Evolutionary conservation across 2,797 vertebrate genomes (phyloP), one percentile per base, ranked within the genome.

Genomic region (Luscinia megarhynchos): DNA sequence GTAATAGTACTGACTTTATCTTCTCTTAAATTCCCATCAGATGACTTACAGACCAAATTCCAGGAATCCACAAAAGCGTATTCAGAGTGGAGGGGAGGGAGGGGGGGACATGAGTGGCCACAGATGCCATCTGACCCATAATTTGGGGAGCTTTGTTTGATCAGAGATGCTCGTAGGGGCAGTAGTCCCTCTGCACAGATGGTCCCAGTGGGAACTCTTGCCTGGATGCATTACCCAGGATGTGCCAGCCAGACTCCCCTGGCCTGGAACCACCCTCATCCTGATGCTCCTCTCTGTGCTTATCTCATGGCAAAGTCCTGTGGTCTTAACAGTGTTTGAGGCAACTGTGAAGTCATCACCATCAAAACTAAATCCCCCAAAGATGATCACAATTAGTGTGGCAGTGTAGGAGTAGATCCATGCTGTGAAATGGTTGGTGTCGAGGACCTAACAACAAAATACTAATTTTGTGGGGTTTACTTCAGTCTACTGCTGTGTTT

Each of bases 161-260:
- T 41, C 10, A 19, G 15, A 1, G 1, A 12, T 32, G 29, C 12
- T 45, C 2, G 0, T 19, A 5, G 3, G 15, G 50, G 34, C 23
- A 29, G 29, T 16, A 48, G 50, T 12, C 11, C n/a, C 27, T 54
- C 48, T 0, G 2, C 11, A 30, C 9, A 54, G 9, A 10, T 55
- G 55, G 30, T 5, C 59, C 40, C 41, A 27, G 29, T 40, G 24
- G 23, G 41, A 73, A 11, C 12, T 22, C 32, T 58, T 66, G 43
- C 23, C 34, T 43, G 53, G 21, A 4, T 58, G 8, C 21, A 26
- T 43, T 22, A 72, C 4, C 10, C 22, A 32, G 45, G 26, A 51
- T 19, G 8, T 51, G 36, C 22, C 23, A 43, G 22, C 36, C 61
- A 21, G 12, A 30, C 43, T 36, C 15, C 4, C 14, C 21, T 32